A percentile compares a stretch with the other conserved stretches of the same genome.
phyloP scores from a whole-genome alignment of 2,888 invertebrate species.

The Automeris io region DNA sequence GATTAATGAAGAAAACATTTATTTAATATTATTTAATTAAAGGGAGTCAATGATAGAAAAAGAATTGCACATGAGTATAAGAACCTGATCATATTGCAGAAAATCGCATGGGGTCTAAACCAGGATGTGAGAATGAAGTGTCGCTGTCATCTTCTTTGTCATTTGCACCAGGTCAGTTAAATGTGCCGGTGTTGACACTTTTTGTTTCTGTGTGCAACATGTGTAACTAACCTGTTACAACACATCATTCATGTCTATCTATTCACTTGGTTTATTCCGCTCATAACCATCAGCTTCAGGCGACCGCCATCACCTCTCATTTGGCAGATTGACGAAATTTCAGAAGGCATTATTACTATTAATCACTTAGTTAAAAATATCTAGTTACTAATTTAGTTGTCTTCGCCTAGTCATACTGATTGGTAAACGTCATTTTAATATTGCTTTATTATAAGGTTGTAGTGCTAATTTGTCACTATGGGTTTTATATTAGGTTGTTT shows the following conservation, averaged over 20 bases:
- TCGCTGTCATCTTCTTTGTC: conserved; percentile 73
- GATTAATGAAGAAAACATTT: no score
- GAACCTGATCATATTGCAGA: conserved; percentile 70
- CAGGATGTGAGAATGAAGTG: conserved; percentile 72
- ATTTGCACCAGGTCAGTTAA: conserved; percentile 75
- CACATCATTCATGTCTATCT: conserved; percentile 31
- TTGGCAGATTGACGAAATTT: neutral
- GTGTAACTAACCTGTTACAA: conserved; percentile 67
- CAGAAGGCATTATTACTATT: neutral
- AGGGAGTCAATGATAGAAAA: neutral
- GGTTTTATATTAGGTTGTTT: neutral
- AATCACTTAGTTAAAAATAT: no score
- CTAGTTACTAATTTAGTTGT: neutral
- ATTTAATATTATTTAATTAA: neutral
- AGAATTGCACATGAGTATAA: conserved; percentile 35
- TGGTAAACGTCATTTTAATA: neutral
- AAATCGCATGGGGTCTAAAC: conserved; percentile 73
- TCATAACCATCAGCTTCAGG: conserved; percentile 43
- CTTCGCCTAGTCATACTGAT: neutral
- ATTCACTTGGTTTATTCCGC: conserved; percentile 28
- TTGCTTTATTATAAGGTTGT: neutral
- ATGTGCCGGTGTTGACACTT: conserved; percentile 67
- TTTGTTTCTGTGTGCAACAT: conserved; percentile 67
- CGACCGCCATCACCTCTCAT: conserved; percentile 7
- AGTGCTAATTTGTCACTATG: neutral